These are phyloP conservation scores for Hermetia illucens DNA, from an alignment of 1,140 invertebrate genomes.

Conservation along the genomic window DNA sequence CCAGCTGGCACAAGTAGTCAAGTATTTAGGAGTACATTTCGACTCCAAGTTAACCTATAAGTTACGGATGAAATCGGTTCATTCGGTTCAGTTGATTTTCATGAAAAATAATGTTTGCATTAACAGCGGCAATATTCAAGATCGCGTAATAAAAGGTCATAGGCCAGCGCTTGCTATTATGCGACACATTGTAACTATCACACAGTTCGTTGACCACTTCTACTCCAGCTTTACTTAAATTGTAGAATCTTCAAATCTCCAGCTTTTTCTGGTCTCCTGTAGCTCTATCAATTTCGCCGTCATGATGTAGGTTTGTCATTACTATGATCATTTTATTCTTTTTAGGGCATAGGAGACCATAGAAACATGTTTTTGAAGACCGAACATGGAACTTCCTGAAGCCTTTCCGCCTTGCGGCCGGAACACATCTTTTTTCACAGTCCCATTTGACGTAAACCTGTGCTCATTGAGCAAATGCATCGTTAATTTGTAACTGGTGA, in stretches of 20 bases:
- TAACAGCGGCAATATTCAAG: constrained; percentile 21
- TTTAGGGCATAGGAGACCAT: constrained; percentile 17
- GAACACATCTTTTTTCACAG: constrained; percentile 22
- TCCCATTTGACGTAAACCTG: constrained; percentile 20
- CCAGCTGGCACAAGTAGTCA: no score
- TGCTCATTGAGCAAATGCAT: constrained; percentile 18
- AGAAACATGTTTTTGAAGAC: constrained; percentile 13
- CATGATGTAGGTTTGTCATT: constrained; percentile 12
- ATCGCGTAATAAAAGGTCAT: constrained; percentile 19
- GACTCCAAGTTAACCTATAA: no score
- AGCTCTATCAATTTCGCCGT: no score
- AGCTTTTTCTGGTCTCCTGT: no score
- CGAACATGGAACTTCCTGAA: constrained; percentile 9
- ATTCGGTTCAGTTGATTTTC: no score
- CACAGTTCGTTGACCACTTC: constrained; percentile 23
- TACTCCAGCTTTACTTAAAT: constrained; percentile 28
- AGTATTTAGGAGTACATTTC: no score
- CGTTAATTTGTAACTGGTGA: constrained; percentile 18
- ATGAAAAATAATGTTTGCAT: constrained; percentile 13
- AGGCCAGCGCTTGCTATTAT: constrained; percentile 20
- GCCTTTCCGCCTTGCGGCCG: constrained; percentile 6
- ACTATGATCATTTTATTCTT: constrained; percentile 16
- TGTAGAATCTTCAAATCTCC: constrained; percentile 30
- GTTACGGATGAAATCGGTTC: no score
- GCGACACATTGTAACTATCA: constrained; percentile 15